Evolutionary conservation across 2,888 invertebrate genomes (phyloP).

Genomic region (Ophion costatus): DNA sequence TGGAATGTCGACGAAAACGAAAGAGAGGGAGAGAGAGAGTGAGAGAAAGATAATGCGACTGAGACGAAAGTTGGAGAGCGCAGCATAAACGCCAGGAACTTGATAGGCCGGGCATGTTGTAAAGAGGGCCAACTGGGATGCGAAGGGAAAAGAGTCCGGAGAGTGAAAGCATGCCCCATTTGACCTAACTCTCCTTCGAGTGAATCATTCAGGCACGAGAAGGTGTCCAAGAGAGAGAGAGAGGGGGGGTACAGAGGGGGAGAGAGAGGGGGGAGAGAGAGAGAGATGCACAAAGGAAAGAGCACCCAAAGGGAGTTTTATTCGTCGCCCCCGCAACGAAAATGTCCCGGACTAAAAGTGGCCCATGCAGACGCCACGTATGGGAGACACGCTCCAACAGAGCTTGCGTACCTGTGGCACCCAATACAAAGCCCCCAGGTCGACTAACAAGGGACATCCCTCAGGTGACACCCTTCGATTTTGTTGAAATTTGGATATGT

Average conservation of each 20-base stretch:
- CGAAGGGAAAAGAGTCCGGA: slow-evolving; percentile 18
- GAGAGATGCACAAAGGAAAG: not conserved
- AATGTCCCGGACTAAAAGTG: not conserved
- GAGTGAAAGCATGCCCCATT: slow-evolving; percentile 59
- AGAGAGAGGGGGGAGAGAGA: not conserved
- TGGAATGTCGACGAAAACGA: slow-evolving; percentile 22
- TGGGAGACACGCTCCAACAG: not conserved
- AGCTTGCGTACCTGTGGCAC: no score
- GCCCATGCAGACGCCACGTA: not conserved
- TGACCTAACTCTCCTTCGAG: slow-evolving; percentile 55
- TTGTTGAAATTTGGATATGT: no score
- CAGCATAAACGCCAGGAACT: not conserved
- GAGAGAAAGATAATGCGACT: slow-evolving; percentile 9
- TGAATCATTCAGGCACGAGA: slow-evolving; percentile 52
- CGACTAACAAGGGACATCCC: no score
- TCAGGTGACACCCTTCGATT: no score
- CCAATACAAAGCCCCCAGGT: no score
- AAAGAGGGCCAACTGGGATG: not conserved
- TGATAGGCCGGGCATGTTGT: slow-evolving; percentile 5
- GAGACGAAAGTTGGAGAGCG: slow-evolving; percentile 40
- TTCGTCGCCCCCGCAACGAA: not conserved
- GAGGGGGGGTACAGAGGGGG: slow-evolving; percentile 33
- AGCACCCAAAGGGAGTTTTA: not conserved
- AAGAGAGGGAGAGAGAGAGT: not conserved
- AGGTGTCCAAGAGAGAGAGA: slow-evolving; percentile 2